Percentiles rank a stretch among this genome's conserved stretches.
phyloP scores from a whole-genome alignment of 2,888 invertebrate genomes.

The Yponomeuta malinellus region DNA sequence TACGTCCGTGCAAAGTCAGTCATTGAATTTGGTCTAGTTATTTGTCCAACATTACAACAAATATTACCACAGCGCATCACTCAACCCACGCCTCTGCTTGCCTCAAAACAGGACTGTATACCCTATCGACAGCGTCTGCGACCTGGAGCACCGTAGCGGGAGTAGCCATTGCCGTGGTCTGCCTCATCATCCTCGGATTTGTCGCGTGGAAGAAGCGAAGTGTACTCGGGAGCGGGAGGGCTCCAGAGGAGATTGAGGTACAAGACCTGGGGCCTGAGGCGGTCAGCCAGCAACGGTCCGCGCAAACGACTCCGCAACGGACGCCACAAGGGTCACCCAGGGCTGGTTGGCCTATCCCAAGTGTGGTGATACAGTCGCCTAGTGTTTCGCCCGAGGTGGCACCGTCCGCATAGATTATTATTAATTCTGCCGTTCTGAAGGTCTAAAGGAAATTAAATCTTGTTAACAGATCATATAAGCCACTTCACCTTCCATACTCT shows the following conservation, averaged over 20 bases:
- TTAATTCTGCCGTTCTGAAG: not conserved
- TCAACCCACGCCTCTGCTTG: not conserved
- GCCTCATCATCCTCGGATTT: conserved; percentile 40
- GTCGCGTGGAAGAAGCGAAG: conserved; percentile 50
- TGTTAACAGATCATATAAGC: too few species aligned
- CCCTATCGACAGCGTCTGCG: conserved; percentile 60
- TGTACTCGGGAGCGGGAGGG: conserved; percentile 35
- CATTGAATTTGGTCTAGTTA: not conserved
- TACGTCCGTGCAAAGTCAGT: too few species aligned
- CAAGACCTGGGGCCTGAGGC: conserved; percentile 24
- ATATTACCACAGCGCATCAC: not conserved
- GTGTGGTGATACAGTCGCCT: conserved; percentile 41
- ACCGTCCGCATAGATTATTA: not conserved
- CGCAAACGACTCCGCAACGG: not conserved
- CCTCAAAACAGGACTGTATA: conserved; percentile 43
- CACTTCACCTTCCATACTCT: not conserved
- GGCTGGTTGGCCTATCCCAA: conserved; percentile 32
- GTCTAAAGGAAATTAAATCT: not conserved
- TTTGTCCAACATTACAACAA: not conserved
- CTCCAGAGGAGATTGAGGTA: conserved; percentile 37
- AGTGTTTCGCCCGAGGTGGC: conserved; percentile 26
- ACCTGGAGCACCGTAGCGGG: conserved; percentile 51
- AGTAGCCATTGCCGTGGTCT: conserved; percentile 35
- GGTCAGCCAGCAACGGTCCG: conserved; percentile 15
- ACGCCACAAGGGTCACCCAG: conserved; percentile 24